Conservation (phyloP, 2,888 invertebrate species). For the Caenorhabditis zanzibari region DNA sequence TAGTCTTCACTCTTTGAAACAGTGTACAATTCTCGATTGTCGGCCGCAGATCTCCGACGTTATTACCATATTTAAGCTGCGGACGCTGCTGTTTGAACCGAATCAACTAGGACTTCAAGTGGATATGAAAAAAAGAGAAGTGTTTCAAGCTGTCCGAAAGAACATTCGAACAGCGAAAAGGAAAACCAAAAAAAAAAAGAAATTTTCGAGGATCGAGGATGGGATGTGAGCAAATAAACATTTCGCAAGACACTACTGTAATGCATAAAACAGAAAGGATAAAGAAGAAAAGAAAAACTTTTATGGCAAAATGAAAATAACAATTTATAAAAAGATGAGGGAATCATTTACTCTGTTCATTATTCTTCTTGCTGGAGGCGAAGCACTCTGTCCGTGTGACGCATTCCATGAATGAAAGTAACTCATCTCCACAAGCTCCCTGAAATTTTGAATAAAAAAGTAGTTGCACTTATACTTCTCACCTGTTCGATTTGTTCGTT, state of each 20-base stretch:
- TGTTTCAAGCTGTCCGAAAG: constrained; percentile 23
- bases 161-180: constrained; percentile 14
- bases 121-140: not conserved
- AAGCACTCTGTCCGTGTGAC: constrained; percentile 79
- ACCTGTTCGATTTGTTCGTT: constrained; percentile 75
- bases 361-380: constrained; percentile 46
- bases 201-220: constrained; percentile 28
- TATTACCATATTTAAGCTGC: constrained; percentile 40
- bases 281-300: not conserved
- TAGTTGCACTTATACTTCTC: not conserved
- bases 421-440: constrained; percentile 80
- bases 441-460: constrained; percentile 26
- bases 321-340: not conserved
- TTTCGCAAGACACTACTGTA: constrained; percentile 38
- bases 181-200: constrained; percentile 15
- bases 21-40: constrained; percentile 6
- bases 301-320: not conserved
- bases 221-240: constrained; percentile 25
- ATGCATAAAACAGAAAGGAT: not conserved
- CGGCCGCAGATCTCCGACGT: not conserved
- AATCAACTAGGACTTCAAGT: constrained; percentile 9
- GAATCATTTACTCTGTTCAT: constrained; percentile 8
- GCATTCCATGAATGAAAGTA: constrained; percentile 81
- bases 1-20: not conserved
- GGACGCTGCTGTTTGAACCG: constrained; percentile 1